A percentile compares a stretch with the other conserved stretches of the same genome.
Conservation (phyloP, 2,113 vertebrate genomes). For the Strix uralensis region DNA sequence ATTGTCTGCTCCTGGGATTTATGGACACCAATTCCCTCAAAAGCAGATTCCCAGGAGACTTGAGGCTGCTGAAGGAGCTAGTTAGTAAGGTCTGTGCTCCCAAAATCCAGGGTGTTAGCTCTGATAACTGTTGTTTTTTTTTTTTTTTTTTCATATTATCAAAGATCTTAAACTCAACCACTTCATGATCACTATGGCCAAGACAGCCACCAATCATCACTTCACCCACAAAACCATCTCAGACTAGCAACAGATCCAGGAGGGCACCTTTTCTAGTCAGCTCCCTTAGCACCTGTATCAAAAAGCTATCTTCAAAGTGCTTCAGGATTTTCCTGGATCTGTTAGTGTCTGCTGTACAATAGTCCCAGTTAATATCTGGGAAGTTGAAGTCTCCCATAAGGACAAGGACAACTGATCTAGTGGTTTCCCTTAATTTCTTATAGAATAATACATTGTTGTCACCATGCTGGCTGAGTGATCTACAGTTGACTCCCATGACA, state of each 20-base stretch:
- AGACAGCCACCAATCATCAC: background rate
- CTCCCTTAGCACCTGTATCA: background rate
- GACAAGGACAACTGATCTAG: rapidly evolving
- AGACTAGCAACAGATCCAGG: background rate
- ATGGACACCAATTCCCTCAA: background rate
- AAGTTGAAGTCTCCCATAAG: background rate
- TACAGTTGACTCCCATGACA: background rate
- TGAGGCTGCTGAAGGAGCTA: no score
- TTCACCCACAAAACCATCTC: background rate
- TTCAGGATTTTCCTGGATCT: background rate
- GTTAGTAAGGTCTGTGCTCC: background rate
- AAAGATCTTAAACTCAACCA: background rate
- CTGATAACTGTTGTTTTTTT: background rate
- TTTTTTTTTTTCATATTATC: background rate
- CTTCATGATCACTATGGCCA: background rate
- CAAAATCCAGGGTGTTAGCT: background rate
- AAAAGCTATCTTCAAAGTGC: background rate
- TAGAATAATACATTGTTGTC: background rate
- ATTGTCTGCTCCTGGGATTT: background rate
- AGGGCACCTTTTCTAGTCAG: background rate
- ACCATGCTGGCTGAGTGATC: rapidly evolving
- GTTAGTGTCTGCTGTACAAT: background rate
- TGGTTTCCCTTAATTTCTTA: background rate
- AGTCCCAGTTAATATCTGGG: background rate
- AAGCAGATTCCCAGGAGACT: background rate